Conservation (phyloP, 2,888 invertebrate species). For the Heliconius aoede region DNA sequence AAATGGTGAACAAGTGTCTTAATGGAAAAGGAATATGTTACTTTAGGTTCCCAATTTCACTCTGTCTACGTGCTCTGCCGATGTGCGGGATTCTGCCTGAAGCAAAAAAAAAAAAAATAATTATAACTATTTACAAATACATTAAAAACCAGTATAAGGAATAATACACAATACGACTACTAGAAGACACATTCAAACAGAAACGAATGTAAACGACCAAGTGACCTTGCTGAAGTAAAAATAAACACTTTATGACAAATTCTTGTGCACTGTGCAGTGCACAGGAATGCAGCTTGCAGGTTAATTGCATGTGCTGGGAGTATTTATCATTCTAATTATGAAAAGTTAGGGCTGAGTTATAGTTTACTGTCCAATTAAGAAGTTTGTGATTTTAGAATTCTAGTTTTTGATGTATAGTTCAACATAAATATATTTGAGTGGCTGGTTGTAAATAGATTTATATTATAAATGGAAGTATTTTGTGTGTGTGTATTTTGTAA, state of each 20-base stretch:
- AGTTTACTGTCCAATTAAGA: conserved; percentile 22
- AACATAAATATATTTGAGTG: too few species aligned
- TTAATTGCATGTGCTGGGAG: conserved; percentile 5
- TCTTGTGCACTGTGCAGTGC: conserved; percentile 21
- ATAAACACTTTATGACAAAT: conserved; percentile 37
- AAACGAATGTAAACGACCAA: conserved; percentile 1
- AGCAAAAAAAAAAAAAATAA: not conserved
- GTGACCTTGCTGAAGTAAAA: conserved; percentile 33
- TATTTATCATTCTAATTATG: conserved; percentile 22
- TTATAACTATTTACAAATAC: not conserved
- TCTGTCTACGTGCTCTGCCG: not conserved
- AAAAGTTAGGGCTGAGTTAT: conserved; percentile 12
- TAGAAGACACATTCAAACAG: not conserved
- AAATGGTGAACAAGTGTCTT: not conserved
- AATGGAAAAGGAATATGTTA: not conserved
- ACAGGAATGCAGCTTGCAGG: conserved; percentile 30
- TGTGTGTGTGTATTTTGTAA: too few species aligned
- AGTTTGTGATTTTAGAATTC: not conserved
- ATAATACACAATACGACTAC: too few species aligned
- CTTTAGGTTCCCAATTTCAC: not conserved
- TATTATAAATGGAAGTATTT: too few species aligned
- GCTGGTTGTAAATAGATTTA: too few species aligned
- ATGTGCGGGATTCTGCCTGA: not conserved
- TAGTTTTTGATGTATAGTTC: not conserved
- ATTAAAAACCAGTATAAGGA: not conserved